Conservation (phyloP, 2,888 invertebrate genomes). For the Pollenia labialis region DNA sequence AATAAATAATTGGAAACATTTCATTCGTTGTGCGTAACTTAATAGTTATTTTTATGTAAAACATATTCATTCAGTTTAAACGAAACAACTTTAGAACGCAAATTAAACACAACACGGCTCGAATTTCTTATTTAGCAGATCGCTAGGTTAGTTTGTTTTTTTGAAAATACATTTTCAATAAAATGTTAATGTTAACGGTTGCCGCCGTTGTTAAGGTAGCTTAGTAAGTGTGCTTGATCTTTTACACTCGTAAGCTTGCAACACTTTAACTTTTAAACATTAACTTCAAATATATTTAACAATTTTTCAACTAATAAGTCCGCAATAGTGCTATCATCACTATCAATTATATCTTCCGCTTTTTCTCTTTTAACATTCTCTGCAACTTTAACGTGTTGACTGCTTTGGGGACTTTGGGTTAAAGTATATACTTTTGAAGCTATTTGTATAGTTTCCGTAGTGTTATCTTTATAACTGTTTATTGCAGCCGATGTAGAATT, state of each 20-base stretch:
- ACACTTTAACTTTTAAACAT: background rate
- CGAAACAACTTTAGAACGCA: no score
- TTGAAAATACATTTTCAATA: no score
- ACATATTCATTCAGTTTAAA: no score
- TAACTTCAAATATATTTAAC: slow-evolving; percentile 28
- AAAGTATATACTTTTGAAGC: slow-evolving; percentile 11
- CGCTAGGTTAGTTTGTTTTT: no score
- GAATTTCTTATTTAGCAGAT: no score
- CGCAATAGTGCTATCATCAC: slow-evolving; percentile 10
- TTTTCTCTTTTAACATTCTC: no score
- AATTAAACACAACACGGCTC: no score
- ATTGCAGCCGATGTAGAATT: background rate
- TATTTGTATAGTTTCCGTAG: background rate
- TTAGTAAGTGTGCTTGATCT: background rate
- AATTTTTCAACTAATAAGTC: slow-evolving; percentile 45
- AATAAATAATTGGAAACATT: no score
- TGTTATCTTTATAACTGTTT: background rate
- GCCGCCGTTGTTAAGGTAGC: no score
- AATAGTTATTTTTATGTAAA: no score
- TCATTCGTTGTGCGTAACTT: no score
- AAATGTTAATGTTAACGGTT: no score
- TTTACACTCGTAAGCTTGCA: background rate
- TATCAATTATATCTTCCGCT: background rate
- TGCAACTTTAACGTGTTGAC: background rate
- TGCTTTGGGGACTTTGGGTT: slow-evolving; percentile 37